Conservation (phyloP, 1,140 invertebrate genomes). For the Drosophila bocqueti region DNA sequence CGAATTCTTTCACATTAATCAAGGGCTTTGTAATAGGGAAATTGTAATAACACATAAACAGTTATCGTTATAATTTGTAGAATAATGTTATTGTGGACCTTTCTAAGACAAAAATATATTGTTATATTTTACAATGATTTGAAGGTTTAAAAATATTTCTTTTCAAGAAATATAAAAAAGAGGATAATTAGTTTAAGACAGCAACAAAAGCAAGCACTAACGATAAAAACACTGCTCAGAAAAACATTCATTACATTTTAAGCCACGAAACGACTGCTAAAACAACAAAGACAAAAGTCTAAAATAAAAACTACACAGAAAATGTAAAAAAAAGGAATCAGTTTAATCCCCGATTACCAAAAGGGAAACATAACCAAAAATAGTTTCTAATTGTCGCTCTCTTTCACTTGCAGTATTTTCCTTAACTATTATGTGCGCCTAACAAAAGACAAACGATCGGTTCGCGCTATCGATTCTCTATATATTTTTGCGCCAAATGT, state of each 20-base stretch:
- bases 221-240: background rate
- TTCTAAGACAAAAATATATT: too few species aligned
- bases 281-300: background rate
- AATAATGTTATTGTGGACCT: too few species aligned
- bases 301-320: background rate
- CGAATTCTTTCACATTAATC: too few species aligned
- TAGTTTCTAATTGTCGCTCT: slow-evolving; percentile 12
- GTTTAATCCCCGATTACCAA: background rate
- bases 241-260: background rate
- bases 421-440: slow-evolving; percentile 44
- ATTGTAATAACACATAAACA: too few species aligned
- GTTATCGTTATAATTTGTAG: too few species aligned
- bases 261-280: too few species aligned
- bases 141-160: too few species aligned
- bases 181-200: background rate
- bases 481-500: slow-evolving; percentile 59
- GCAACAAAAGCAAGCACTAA: background rate
- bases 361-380: background rate
- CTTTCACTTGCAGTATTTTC: slow-evolving; percentile 27
- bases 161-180: background rate
- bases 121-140: too few species aligned
- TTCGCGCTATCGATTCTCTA: slow-evolving; percentile 15
- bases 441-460: slow-evolving; percentile 39
- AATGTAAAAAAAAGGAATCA: background rate
- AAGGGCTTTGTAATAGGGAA: too few species aligned